Evolutionary conservation across 2,888 invertebrate species (phyloP).

Genomic region (Drosophila kanekoi): DNA sequence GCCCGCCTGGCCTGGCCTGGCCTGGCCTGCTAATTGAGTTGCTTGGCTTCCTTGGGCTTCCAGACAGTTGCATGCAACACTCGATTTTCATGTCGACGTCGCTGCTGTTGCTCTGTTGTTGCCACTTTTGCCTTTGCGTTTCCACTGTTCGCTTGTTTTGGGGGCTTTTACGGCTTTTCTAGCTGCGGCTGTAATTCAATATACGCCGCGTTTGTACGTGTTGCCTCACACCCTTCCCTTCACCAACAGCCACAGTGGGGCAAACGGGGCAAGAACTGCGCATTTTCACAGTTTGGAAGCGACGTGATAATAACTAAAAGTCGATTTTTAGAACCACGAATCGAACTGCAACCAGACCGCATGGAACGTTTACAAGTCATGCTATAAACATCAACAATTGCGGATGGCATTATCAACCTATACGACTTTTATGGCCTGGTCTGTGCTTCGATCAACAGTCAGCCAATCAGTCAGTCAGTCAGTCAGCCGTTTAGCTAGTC

Average conservation of each 20-base stretch:
- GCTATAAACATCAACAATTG: no score
- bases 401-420: no score
- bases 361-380: no score
- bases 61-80: constrained; percentile 65
- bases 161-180: constrained; percentile 67
- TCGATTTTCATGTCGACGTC: constrained; percentile 39
- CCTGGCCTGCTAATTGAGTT: constrained; percentile 72
- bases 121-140: constrained; percentile 19
- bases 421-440: no score
- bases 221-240: constrained; percentile 31
- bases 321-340: no score
- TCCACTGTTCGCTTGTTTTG: constrained; percentile 19
- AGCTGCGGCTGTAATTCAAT: constrained; percentile 71
- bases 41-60: constrained; percentile 74
- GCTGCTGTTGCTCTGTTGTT: constrained; percentile 24
- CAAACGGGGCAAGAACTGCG: not conserved
- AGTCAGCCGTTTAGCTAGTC: no score
- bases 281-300: no score
- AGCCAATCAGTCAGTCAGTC: no score
- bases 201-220: constrained; percentile 44
- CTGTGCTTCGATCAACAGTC: no score
- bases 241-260: constrained; percentile 32
- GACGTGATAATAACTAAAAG: no score
- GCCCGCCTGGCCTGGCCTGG: not conserved
- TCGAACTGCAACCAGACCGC: no score